Evolutionary conservation across 2,797 vertebrate genomes (phyloP).

Genomic region (Vireo griseus): DNA sequence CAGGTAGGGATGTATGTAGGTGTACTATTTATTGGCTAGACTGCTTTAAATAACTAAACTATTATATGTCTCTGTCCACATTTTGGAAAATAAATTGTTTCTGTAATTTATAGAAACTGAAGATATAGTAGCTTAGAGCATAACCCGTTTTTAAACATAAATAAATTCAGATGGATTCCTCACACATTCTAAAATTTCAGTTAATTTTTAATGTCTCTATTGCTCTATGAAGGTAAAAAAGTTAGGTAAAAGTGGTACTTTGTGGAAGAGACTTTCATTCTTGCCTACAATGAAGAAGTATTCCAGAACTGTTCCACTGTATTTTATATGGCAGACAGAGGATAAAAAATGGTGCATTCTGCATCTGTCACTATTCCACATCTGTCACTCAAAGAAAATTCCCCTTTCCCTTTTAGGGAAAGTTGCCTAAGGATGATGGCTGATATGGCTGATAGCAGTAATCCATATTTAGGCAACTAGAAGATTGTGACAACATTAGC

Average conservation of each 20-base stretch:
- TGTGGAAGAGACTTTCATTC: not conserved
- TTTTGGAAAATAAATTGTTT: not conserved
- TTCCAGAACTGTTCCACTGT: not conserved
- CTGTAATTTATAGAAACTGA: not conserved
- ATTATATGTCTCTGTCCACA: not conserved
- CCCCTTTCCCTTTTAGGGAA: not conserved
- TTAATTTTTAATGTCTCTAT: not conserved
- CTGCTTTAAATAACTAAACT: not conserved
- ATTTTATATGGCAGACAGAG: not conserved
- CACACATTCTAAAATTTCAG: not conserved
- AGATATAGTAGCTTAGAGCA: not conserved
- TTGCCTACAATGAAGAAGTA: not conserved
- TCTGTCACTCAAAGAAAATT: slow-evolving; percentile 32
- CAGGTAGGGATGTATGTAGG: not conserved
- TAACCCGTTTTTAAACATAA: not conserved
- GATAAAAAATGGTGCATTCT: not conserved
- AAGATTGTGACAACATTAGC: slow-evolving; percentile 29
- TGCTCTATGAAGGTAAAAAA: not conserved
- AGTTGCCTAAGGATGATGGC: not conserved
- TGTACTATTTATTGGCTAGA: not conserved
- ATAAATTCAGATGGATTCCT: not conserved
- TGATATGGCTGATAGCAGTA: slow-evolving; percentile 23
- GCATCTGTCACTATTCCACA: slow-evolving; percentile 1
- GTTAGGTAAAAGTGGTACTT: not conserved
- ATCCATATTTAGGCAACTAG: slow-evolving; percentile 35